phyloP scores from a whole-genome alignment of 2,797 vertebrate species.

The Lophius americanus region DNA sequence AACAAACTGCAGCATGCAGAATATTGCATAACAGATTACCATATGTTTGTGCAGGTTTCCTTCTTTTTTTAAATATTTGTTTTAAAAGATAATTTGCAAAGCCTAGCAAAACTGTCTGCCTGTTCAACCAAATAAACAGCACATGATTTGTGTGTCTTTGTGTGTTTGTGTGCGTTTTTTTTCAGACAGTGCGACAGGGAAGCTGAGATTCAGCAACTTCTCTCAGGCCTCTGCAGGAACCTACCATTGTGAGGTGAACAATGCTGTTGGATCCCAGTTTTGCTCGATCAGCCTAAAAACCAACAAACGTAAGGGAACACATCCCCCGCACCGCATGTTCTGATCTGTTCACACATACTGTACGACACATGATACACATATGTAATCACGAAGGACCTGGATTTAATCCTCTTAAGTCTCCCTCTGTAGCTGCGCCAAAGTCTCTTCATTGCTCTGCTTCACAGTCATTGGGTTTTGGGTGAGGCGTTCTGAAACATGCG shows the following conservation, averaged over 20 bases:
- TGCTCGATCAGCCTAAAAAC: constrained; percentile 80
- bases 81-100: no score
- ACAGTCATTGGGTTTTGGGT: constrained; percentile 1
- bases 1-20: no score
- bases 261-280: constrained; percentile 83
- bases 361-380: constrained; percentile 3
- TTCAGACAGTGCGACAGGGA: constrained; percentile 81
- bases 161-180: constrained; percentile 8
- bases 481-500: background rate
- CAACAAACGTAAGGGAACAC: constrained; percentile 66
- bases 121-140: no score
- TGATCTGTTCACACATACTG: background rate
- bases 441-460: constrained; percentile 28
- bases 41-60: no score
- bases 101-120: no score
- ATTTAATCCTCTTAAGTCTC: constrained; percentile 36
- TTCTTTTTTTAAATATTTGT: no score
- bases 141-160: constrained; percentile 4
- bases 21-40: no score
- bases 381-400: constrained; percentile 8
- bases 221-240: constrained; percentile 77
- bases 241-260: constrained; percentile 89
- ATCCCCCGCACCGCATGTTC: background rate
- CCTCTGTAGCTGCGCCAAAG: constrained; percentile 42
- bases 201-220: constrained; percentile 84